These are phyloP conservation scores for Eumerus sabulonum DNA, from an alignment of 2,888 invertebrate genomes.

Conservation along the genomic window DNA sequence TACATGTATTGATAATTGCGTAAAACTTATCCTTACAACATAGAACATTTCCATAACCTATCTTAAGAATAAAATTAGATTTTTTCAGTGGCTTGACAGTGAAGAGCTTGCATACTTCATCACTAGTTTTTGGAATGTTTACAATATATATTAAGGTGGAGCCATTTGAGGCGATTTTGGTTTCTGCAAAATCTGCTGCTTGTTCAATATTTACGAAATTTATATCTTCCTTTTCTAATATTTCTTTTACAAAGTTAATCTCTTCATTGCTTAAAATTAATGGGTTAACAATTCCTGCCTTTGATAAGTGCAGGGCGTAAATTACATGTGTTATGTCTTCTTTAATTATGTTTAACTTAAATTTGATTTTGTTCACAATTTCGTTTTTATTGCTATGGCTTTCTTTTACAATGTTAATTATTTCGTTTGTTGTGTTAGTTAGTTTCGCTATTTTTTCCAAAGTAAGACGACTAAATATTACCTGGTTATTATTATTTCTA, in stretches of 20 bases:
- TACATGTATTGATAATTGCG: constrained; percentile 8
- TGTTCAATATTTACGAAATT: not conserved
- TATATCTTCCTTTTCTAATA: not conserved
- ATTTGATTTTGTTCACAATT: not conserved
- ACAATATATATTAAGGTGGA: constrained; percentile 37
- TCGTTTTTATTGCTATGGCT: not conserved
- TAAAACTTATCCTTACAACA: not conserved
- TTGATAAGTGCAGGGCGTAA: not conserved
- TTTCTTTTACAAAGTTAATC: not conserved
- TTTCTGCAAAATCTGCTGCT: constrained; percentile 9
- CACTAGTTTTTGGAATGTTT: constrained; percentile 56
- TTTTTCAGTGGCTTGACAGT: constrained; percentile 52
- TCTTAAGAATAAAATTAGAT: constrained; percentile 4
- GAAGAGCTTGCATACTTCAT: constrained; percentile 45
- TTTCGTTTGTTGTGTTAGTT: not conserved
- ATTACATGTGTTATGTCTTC: not conserved
- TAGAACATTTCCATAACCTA: not conserved
- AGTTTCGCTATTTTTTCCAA: constrained; percentile 1
- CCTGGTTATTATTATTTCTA: constrained; percentile 23
- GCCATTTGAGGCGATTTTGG: constrained; percentile 26
- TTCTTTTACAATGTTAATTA: not conserved
- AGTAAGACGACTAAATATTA: not conserved
- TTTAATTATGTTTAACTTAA: not conserved
- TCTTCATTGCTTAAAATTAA: constrained; percentile 11
- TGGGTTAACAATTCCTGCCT: constrained; percentile 43